Base-by-base conservation (phyloP, 2,113 vertebrate species). In the Miniopterus natalensis region DNA sequence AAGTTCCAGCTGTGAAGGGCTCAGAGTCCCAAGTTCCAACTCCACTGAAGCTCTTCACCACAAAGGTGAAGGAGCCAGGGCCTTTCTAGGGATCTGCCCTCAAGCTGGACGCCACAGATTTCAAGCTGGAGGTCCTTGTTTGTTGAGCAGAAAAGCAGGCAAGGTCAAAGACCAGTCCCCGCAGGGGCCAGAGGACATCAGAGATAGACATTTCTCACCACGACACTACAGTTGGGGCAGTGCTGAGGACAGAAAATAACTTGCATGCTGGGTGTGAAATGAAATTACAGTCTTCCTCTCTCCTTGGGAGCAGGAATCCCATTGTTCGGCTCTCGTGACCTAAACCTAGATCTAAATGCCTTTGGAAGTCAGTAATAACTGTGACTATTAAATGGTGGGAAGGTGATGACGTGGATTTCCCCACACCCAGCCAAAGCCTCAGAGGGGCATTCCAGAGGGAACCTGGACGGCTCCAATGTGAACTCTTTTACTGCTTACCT, bases 371-470 rank as follows among this genome's bases (percentile, higher is more conserved):
- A 75, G 29, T 92, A 90, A 66, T 70, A 90, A 42, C 73, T 20
- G 47, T 88, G 81, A 78, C 73, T 88, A 8, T 80, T 70, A 21
- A 83, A 55, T 36, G 70, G n/a, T 15, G 61, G 92, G 61, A 95
- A 77, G 85, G 81, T 1, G 36, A 88, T 84, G 85, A 96, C 42
- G 75, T 42, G 73, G 42, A 79, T 66, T 97, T 97, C 96, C 96
- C 78, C 80, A 78, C 59, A 94, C 47, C 71, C 27, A 79, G 91
- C 83, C 77, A 66, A 1, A 51, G 11, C 10, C 23, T 84, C 81
- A 51, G 73, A 86, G 95, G 97, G 95, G 25, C 93, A 97, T 97
- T 96, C 96, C 95, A 73, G 79, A 93, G 63, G 63, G 66, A 81
- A 91, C 55, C 36, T 8, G 45, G 84, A 5, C 0, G 6, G 20